phyloP scores from a whole-genome alignment of 1,140 invertebrate species.

The Colletes gigas region DNA sequence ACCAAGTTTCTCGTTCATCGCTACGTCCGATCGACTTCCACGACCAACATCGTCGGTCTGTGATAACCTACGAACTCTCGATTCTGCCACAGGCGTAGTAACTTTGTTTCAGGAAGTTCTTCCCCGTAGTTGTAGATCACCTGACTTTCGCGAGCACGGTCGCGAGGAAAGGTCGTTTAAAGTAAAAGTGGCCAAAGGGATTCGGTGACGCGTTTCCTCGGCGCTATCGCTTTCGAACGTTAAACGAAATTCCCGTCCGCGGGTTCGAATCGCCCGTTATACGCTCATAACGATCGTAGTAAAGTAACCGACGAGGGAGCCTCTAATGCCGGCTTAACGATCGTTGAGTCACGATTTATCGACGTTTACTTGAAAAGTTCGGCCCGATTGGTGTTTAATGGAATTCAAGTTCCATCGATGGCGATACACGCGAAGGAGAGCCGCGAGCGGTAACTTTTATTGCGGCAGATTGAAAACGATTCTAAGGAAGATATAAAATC shows the following conservation, averaged over 20 bases:
- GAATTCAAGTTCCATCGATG: constrained; percentile 4
- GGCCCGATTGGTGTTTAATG: constrained; percentile 11
- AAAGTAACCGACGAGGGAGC: background rate
- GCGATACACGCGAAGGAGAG: background rate
- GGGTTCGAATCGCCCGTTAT: constrained; percentile 10
- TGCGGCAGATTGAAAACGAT: constrained; percentile 33
- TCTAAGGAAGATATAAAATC: constrained; percentile 18
- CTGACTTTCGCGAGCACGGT: constrained; percentile 24
- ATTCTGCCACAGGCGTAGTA: constrained; percentile 19
- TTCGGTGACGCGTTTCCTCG: constrained; percentile 5
- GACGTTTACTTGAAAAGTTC: constrained; percentile 12
- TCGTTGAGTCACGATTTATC: constrained; percentile 28
- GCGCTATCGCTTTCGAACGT: background rate
- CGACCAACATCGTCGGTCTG: background rate
- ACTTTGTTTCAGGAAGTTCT: constrained; percentile 44
- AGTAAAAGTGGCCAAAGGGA: constrained; percentile 35
- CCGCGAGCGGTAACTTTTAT: constrained; percentile 20
- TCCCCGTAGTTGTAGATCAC: constrained; percentile 33
- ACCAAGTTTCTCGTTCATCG: constrained; percentile 16
- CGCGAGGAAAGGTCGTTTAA: constrained; percentile 39
- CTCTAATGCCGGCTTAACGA: constrained; percentile 22
- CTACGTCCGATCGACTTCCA: constrained; percentile 36
- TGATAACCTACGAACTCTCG: constrained; percentile 40
- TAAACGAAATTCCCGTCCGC: constrained; percentile 10
- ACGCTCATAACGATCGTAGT: constrained; percentile 6